phyloP scores from a whole-genome alignment of 2,113 vertebrate genomes.

The Pelvicachromis taeniatus region DNA sequence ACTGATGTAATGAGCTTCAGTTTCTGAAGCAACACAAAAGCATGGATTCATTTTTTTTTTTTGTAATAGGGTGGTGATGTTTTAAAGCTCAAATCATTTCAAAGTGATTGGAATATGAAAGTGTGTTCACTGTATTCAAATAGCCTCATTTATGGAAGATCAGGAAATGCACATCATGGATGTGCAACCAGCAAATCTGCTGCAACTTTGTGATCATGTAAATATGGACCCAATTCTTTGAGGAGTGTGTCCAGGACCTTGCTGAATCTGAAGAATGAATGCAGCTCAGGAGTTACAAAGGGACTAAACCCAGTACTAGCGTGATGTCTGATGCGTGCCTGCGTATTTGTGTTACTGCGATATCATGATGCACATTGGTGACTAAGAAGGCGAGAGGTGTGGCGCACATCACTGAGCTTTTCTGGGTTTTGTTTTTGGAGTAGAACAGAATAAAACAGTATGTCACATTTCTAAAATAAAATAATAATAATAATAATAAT shows the following conservation, averaged over 20 bases:
- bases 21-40: not conserved
- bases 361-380: not conserved
- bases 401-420: not conserved
- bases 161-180: not conserved
- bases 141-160: not conserved
- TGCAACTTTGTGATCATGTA: not conserved
- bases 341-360: not conserved
- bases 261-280: not conserved
- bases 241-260: not conserved
- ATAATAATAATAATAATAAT: not conserved
- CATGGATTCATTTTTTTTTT: not conserved
- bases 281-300: not conserved
- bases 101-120: not conserved
- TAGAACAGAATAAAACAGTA: not conserved
- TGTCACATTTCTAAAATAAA: rapidly evolving
- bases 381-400: not conserved
- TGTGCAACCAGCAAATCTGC: not conserved
- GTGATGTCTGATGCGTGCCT: rapidly evolving
- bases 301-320: too few relatives aligned
- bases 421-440: not conserved
- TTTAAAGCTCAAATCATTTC: not conserved
- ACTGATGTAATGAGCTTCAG: not conserved
- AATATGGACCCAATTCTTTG: not conserved
- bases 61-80: not conserved
- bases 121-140: not conserved